Evolutionary conservation across 2,888 invertebrate species (phyloP).

Genomic region (Phyto melanocephala): DNA sequence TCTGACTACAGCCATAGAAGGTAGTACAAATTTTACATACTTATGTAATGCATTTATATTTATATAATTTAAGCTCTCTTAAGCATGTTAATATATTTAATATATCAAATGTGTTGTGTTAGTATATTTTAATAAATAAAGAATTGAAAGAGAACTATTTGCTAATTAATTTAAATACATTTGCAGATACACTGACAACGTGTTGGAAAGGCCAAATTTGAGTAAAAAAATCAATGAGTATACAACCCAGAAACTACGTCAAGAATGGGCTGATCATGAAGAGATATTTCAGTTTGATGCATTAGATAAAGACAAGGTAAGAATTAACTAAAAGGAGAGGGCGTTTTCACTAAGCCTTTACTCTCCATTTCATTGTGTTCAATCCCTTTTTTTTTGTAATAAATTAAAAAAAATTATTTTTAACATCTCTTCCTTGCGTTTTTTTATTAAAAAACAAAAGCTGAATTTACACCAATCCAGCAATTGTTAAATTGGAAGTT

Average conservation of each 20-base stretch:
- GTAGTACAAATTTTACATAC: constrained; percentile 68
- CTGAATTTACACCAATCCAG: too few relatives aligned
- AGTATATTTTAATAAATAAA: too few relatives aligned
- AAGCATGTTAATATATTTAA: constrained; percentile 14
- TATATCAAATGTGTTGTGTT: not conserved
- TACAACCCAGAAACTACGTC: constrained; percentile 78
- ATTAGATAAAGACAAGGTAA: constrained; percentile 69
- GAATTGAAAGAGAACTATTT: not conserved
- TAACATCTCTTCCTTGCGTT: too few relatives aligned
- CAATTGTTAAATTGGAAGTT: too few relatives aligned
- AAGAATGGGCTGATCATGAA: constrained; percentile 79
- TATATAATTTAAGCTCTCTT: constrained; percentile 10
- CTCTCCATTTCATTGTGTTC: not conserved
- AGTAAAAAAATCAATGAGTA: constrained; percentile 76
- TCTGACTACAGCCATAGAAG: constrained; percentile 81
- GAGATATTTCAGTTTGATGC: constrained; percentile 76
- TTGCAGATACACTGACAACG: constrained; percentile 82
- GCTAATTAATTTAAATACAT: not conserved
- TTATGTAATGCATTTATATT: not conserved
- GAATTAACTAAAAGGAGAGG: too few relatives aligned
- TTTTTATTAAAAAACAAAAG: too few relatives aligned
- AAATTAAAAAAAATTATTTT: too few relatives aligned
- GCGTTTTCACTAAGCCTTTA: too few relatives aligned
- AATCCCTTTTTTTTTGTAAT: too few relatives aligned
- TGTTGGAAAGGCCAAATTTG: constrained; percentile 75